A percentile compares a stretch with the other conserved stretches of the same genome.
Conservation (phyloP, 2,797 vertebrate genomes). For the Poecilia picta region DNA sequence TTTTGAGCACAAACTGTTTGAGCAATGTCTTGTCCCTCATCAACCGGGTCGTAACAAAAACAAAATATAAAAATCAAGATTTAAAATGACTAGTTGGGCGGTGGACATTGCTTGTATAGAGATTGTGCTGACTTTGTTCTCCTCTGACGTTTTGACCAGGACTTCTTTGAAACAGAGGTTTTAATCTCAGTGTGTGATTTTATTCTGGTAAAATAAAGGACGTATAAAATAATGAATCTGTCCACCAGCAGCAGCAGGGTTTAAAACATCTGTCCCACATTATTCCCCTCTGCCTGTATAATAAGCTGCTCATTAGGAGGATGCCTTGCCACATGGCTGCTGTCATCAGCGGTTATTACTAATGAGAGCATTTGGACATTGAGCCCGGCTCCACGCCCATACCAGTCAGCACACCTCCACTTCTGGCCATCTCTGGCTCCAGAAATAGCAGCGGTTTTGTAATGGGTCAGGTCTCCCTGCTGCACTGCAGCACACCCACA, state of each 20-base stretch:
- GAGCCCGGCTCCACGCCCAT: conserved; percentile 39
- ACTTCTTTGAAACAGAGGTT: no score
- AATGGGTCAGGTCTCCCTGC: conserved; percentile 63
- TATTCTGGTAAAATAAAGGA: no score
- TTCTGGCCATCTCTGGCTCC: conserved; percentile 39
- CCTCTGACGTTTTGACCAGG: neutral
- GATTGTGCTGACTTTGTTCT: neutral
- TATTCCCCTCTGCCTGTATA: neutral
- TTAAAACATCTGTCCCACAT: conserved; percentile 16
- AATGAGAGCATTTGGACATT: conserved; percentile 42
- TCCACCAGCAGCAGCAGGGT: conserved; percentile 6
- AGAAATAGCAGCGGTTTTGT: conserved; percentile 66
- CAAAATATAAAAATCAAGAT: no score
- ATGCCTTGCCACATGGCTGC: conserved; percentile 27
- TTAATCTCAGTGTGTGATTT: no score
- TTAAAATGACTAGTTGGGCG: no score
- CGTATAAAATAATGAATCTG: neutral
- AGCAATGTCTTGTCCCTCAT: no score
- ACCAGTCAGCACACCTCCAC: conserved; percentile 36
- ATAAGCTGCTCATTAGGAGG: conserved; percentile 26
- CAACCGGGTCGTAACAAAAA: no score
- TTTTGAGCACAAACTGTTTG: no score
- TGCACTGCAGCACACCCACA: conserved; percentile 72
- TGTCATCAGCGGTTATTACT: conserved; percentile 21
- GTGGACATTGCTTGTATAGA: neutral